phyloP scores from a whole-genome alignment of 1,140 invertebrate genomes.

The Cephus cinctus region DNA sequence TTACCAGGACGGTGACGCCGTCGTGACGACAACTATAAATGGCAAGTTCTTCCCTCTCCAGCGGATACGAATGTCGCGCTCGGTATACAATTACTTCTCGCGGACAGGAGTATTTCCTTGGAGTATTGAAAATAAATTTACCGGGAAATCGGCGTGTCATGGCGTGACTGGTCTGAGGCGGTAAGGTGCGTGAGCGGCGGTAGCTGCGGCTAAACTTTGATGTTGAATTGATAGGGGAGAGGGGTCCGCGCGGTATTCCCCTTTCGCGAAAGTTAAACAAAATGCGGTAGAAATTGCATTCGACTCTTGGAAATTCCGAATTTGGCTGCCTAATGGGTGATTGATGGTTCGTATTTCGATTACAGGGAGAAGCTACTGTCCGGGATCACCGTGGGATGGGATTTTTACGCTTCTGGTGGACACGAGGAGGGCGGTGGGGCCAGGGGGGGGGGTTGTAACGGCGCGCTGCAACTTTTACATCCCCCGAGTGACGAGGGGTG shows the following conservation, averaged over 20 bases:
- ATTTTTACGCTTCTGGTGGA: background rate
- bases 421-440: background rate
- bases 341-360: background rate
- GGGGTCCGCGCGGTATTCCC: background rate
- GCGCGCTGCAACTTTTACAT: too few species aligned
- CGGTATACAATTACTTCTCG: too few species aligned
- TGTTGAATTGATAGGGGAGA: constrained; percentile 41
- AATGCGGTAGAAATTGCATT: constrained; percentile 19
- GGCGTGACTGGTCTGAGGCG: constrained; percentile 32
- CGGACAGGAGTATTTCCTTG: background rate
- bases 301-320: constrained; percentile 18
- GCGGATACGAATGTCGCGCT: constrained; percentile 13
- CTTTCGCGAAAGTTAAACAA: constrained; percentile 26
- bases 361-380: background rate
- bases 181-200: constrained; percentile 6
- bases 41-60: too few species aligned
- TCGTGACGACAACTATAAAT: too few species aligned
- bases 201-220: constrained; percentile 35
- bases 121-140: constrained; percentile 43
- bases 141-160: constrained; percentile 40
- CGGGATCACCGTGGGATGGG: background rate
- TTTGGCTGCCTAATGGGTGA: constrained; percentile 3
- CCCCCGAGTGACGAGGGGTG: too few species aligned
- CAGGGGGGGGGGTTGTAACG: background rate
- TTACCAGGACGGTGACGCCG: too few species aligned